Base-by-base conservation (phyloP, 2,113 vertebrate species). In the Isurus oxyrinchus region DNA sequence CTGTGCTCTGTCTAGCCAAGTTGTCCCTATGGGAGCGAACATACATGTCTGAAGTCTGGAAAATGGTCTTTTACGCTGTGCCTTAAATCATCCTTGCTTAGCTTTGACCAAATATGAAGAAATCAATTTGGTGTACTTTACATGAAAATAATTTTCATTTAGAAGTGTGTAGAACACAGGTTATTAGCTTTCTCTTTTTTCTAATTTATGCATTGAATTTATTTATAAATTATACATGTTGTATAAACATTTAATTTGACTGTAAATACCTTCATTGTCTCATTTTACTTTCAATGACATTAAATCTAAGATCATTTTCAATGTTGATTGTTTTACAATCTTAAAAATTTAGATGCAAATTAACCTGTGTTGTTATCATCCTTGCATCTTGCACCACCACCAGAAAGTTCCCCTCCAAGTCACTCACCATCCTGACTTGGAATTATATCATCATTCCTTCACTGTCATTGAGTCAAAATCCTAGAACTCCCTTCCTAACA, bases 171-270 rank as follows among this genome's bases (percentile, higher is more conserved):
- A 95, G 94, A 72, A 49, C 49, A 27, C 94, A 72, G 67, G 94
- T 96, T 97, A 97, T 96, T 93, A 96, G 96, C 95, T 97, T 96
- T 97, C 76, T 96, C 96, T 96, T 97, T 96, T 11, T 97, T 97
- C 97, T 98, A 98, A 98, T 98, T 98, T 98, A 99, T 98, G 98
- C 97, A 97, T 98, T 98, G 97, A 98, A 97, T 98, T 98, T 99
- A 99, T 99, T 99, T 99, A 99, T 99, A 98, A 99, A 98, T 98
- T 98, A 98, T 95, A 94, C 90, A 69, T 98, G 97, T 98, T 98
- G 98, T 98, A 97, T 98, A 98, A 98, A 97, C 55, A 72, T 76
- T 91, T 95, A 79, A 84, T 90, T 97, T 97, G 97, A 97, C 97
- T 98, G 97, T 99, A 99, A 98, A 99, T 98, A 98, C 97, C 97